A percentile compares a stretch with the other conserved stretches of the same genome.
These are phyloP conservation scores for Panorpa germanica DNA, from an alignment of 2,888 invertebrate species.

Conservation along the genomic window DNA sequence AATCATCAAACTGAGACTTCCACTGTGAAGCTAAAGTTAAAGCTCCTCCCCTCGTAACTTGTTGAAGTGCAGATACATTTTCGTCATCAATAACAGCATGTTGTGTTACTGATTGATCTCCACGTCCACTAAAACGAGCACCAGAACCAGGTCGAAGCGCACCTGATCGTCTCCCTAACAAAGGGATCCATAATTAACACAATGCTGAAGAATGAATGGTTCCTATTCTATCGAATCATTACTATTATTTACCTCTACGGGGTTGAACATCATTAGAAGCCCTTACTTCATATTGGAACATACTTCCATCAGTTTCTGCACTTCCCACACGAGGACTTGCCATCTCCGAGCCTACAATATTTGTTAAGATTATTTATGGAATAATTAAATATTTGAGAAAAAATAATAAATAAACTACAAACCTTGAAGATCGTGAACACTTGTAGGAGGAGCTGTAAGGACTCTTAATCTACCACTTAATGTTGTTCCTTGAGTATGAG, in stretches of 20 bases:
- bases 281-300: too few species aligned
- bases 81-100: constrained; percentile 88
- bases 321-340: too few species aligned
- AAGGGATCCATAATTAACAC: too few species aligned
- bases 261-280: too few species aligned
- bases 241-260: too few species aligned
- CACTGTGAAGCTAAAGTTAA: constrained; percentile 83
- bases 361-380: too few species aligned
- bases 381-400: too few species aligned
- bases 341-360: too few species aligned
- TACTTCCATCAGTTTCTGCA: too few species aligned
- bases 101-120: constrained; percentile 74
- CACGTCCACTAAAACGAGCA: constrained; percentile 27
- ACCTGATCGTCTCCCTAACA: constrained; percentile 15
- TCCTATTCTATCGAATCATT: too few species aligned
- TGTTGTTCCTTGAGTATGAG: constrained; percentile 37
- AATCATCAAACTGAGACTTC: constrained; percentile 93
- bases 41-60: constrained; percentile 77
- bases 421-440: constrained; percentile 30
- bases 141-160: constrained; percentile 19
- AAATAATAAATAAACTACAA: too few species aligned
- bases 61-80: constrained; percentile 73
- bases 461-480: constrained; percentile 56
- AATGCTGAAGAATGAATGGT: too few species aligned
- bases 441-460: constrained; percentile 41